Conservation (phyloP, 2,113 vertebrate species). For the Channa maculata region DNA sequence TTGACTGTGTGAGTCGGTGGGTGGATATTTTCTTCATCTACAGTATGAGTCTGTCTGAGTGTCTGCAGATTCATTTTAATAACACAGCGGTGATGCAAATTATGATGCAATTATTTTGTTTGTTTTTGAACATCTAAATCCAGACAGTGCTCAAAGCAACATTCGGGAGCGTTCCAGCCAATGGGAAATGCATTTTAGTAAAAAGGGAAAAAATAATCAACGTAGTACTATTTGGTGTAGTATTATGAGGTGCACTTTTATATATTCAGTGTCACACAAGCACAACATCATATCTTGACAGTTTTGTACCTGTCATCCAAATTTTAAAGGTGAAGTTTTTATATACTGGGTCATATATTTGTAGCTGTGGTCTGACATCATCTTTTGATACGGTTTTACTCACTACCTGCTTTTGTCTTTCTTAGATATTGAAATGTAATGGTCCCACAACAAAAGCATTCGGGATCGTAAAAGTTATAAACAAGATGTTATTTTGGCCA, state of each 20-base stretch:
- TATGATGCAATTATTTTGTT: neutral
- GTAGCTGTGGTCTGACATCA: neutral
- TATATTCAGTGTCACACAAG: too few species aligned
- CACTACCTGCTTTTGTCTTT: neutral
- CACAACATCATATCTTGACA: too few species aligned
- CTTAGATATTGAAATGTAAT: too few species aligned
- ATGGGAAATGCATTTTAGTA: neutral
- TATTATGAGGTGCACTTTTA: too few species aligned
- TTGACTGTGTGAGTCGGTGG: too few species aligned
- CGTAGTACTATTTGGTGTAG: too few species aligned
- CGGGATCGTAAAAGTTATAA: too few species aligned
- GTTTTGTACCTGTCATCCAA: too few species aligned
- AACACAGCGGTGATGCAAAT: slow-evolving; percentile 32
- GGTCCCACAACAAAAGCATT: too few species aligned
- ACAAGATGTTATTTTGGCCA: too few species aligned
- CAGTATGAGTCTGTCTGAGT: neutral
- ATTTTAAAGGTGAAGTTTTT: too few species aligned
- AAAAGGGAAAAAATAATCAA: neutral
- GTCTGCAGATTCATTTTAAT: slow-evolving; percentile 17
- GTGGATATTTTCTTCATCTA: slow-evolving; percentile 2
- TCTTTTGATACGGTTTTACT: slow-evolving; percentile 18
- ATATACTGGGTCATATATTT: too few species aligned
- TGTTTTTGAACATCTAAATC: slow-evolving; percentile 7
- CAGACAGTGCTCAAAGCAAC: neutral
- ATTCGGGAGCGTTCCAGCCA: neutral